Evolutionary conservation across 2,113 vertebrate species (phyloP).

Genomic region (Nestor notabilis): DNA sequence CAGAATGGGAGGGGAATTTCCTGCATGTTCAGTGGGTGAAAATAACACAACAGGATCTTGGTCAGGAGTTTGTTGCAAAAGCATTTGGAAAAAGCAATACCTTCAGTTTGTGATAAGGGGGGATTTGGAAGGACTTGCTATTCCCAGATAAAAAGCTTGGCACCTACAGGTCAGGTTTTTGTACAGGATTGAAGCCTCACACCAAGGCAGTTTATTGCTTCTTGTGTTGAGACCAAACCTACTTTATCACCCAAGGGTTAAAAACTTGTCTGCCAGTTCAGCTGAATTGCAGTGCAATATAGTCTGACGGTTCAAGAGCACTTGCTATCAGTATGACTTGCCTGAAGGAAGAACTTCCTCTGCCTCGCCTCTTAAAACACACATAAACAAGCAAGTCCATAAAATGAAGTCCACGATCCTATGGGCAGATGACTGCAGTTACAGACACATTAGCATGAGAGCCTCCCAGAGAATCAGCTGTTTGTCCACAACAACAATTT

Average conservation of each 20-base stretch:
- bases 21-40: not conserved
- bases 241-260: slow-evolving; percentile 19
- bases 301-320: not conserved
- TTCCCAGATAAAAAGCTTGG: not conserved
- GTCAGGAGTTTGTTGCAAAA: not conserved
- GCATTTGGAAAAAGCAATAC: not conserved
- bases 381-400: slow-evolving; percentile 34
- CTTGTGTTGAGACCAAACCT: not conserved
- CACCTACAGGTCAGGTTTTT: not conserved
- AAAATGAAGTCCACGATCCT: not conserved
- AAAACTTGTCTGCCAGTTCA: not conserved
- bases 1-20: slow-evolving; percentile 25
- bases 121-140: not conserved
- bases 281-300: not conserved
- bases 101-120: not conserved
- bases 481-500: not conserved
- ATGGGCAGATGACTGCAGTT: not conserved
- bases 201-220: not conserved
- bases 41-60: not conserved
- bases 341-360: slow-evolving; percentile 39
- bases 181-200: not conserved
- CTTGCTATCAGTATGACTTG: not conserved
- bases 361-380: not conserved
- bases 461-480: not conserved
- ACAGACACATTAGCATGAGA: not conserved